These are phyloP conservation scores for Thymelicus acteon DNA, from an alignment of 2,888 invertebrate species.

Conservation along the genomic window DNA sequence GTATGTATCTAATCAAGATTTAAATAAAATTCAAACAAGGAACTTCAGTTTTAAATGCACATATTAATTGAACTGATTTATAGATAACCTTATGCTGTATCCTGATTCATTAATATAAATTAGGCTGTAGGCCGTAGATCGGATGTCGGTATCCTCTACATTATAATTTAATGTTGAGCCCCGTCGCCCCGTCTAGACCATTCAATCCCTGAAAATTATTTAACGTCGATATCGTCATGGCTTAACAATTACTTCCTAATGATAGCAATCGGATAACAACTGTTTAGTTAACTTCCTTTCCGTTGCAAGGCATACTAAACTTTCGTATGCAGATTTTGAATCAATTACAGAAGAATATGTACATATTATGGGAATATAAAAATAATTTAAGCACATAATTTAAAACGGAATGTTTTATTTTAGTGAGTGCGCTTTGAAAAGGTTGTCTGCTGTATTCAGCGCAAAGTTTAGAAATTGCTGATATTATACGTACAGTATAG, in stretches of 20 bases:
- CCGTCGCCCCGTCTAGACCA: slow-evolving; percentile 9
- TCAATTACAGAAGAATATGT: no score
- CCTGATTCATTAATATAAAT: slow-evolving; percentile 33
- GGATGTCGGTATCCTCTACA: slow-evolving; percentile 32
- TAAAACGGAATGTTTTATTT: no score
- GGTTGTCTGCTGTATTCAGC: no score
- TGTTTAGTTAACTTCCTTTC: not conserved
- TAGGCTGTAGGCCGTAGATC: slow-evolving; percentile 20
- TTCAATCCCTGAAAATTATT: not conserved
- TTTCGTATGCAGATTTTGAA: no score
- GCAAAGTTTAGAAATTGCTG: no score
- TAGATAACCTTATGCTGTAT: slow-evolving; percentile 26
- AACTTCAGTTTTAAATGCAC: slow-evolving; percentile 21
- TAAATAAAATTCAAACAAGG: slow-evolving; percentile 10
- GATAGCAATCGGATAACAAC: no score
- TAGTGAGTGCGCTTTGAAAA: no score
- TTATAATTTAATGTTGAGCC: slow-evolving; percentile 23
- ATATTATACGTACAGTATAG: no score
- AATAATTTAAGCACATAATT: no score
- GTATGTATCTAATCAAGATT: slow-evolving; percentile 3
- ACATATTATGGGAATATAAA: no score
- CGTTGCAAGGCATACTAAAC: not conserved
- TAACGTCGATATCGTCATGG: no score
- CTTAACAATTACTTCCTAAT: no score
- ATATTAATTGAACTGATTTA: slow-evolving; percentile 27